Evolutionary conservation across 2,797 vertebrate genomes (phyloP), one percentile per base, ranked within the genome.

Genomic region (Molossus alvarezi): DNA sequence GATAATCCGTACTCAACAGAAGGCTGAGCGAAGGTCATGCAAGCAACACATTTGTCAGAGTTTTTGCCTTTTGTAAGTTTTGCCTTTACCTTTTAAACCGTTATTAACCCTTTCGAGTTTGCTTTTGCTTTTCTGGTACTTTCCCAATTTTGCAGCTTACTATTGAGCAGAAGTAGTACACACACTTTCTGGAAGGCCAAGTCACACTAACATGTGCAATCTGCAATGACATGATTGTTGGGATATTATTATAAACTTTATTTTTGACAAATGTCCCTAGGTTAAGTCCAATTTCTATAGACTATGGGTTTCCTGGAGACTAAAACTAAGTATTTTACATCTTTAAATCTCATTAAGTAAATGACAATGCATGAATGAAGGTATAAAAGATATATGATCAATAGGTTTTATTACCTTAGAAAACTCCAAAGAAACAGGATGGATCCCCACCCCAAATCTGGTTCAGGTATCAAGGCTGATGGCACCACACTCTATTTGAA

Each of bases 271-370:
- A 27, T 23, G 51, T 37, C 11, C 8, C 6, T 12, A 33, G 7
- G 23, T 48, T 48, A 20, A 14, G 10, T 53, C 51, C 15, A 58
- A 71, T 84, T 67, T 83, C 9, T 37, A 23, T 33, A 10, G n/a
- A n/a, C 65, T 88, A 86, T 93, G 77, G 25, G 45, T 21, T 69
- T 85, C 27, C 55, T 85, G 18, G 57, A 84, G n/a, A 25, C 25
- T 33, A 25, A 83, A 79, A 62, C 23, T 55, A 81, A 90, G 14
- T 27, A 77, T 83, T 94, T 92, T 83, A 41, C 12, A 81, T 60
- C 41, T 87, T 69, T 29, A 62, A 45, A 45, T 55, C 3, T 5
- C 17, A 69, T 51, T 55, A 85, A 45, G 55, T 64, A 84, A 88
- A 73, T 67, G 3, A 77, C 45, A 55, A 41, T 48, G 14, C 3